Base-by-base conservation (phyloP, 2,797 vertebrate species). In the Gila robusta region DNA sequence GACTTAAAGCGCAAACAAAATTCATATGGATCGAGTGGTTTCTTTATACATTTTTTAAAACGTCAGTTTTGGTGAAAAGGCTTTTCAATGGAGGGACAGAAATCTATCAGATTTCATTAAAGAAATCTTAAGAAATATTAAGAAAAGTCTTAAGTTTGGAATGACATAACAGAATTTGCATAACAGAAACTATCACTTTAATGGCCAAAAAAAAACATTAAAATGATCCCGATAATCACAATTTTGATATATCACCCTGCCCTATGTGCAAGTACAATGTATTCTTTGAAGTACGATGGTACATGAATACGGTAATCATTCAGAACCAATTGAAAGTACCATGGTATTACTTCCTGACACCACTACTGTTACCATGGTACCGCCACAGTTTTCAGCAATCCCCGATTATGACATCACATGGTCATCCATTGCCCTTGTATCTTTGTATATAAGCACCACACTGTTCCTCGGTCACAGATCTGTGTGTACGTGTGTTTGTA, bases 331-430 rank as follows among this genome's bases (percentile, higher is more conserved):
- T 44, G 5, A 44, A 71, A 32, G 26, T 37, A 8, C 49, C 32
- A 37, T 37, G 32, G 28, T 35, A 52, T 76, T 52, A 32, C 47
- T 26, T 49, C 39, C 56, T 16, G 17, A 83, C 41, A 74, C n/a
- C 54, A 32, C 64, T 21, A 7, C 37, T 37, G 28, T 37, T 32
- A 54, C 47, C 44, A 79, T 64, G 59, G 41, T 12, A 28, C 14
- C 4, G 0, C 32, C 6, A 28, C 26, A 49, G 7, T 32, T 77
- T 66, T 28, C 32, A 52, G 23, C 2, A 0, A 5, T 12, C 39
- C 47, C 47, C 5, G 5, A 84, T 19, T 77, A 44, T 79, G 54
- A 85, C 67, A 79, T 85, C 83, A 79, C 35, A 59, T 35, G 44
- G 73, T 26, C 47, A 78, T 77, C n/a, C 17, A 59, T 32, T 37